phyloP scores from a whole-genome alignment of 2,888 invertebrate genomes.

The Mythimna ferrago region DNA sequence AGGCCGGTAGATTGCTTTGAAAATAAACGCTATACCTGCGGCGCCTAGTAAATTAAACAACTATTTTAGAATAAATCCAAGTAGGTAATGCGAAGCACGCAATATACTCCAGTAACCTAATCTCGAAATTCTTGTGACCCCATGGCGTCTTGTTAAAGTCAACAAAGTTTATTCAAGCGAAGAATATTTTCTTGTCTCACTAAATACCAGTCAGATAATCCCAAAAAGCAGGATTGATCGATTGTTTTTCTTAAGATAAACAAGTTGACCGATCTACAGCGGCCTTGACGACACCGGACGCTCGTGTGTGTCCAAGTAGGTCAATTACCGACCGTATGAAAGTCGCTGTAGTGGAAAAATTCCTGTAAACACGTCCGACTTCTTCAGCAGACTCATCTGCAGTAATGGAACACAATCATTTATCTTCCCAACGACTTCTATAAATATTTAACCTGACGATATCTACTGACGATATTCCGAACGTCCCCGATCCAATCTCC shows the following conservation, averaged over 20 bases:
- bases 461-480: slow-evolving; percentile 30
- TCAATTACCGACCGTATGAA: slow-evolving; percentile 55
- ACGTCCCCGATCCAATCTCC: slow-evolving; percentile 39
- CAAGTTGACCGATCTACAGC: slow-evolving; percentile 50
- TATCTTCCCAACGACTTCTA: slow-evolving; percentile 17
- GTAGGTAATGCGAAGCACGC: slow-evolving; percentile 21
- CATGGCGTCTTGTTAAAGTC: not conserved
- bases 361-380: slow-evolving; percentile 32
- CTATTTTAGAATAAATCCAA: slow-evolving; percentile 39
- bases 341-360: slow-evolving; percentile 48
- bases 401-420: slow-evolving; percentile 23
- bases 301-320: slow-evolving; percentile 61
- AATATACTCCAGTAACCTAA: slow-evolving; percentile 13
- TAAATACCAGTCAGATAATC: slow-evolving; percentile 21
- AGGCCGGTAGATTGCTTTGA: slow-evolving; percentile 36
- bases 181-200: slow-evolving; percentile 16
- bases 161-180: not conserved
- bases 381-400: slow-evolving; percentile 7
- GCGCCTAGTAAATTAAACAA: slow-evolving; percentile 52
- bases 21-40: slow-evolving; percentile 47
- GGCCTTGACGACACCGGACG: slow-evolving; percentile 60
- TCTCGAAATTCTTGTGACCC: slow-evolving; percentile 7
- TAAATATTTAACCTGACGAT: slow-evolving; percentile 39
- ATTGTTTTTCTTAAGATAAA: slow-evolving; percentile 54
- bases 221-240: slow-evolving; percentile 34